Conservation (phyloP, 2,113 vertebrate species). For the Myotis yumanensis region DNA sequence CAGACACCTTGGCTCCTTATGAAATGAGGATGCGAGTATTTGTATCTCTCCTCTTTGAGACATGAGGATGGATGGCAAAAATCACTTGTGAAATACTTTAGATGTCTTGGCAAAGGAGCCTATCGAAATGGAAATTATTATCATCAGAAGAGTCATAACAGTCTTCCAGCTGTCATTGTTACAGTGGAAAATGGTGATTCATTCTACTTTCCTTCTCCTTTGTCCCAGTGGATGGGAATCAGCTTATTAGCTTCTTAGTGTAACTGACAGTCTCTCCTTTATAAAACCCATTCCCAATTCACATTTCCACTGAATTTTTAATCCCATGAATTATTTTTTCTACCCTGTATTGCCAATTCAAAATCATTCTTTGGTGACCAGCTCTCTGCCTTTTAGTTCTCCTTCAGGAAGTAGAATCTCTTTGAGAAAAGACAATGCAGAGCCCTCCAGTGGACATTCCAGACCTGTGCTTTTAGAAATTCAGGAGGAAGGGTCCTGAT, state of each 20-base stretch:
- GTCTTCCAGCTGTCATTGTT: conserved; percentile 73
- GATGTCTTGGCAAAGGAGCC: conserved; percentile 56
- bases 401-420: conserved; percentile 28
- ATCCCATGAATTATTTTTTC: conserved; percentile 66
- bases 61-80: conserved; percentile 61
- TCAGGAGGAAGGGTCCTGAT: not conserved
- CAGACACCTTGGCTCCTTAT: conserved; percentile 41
- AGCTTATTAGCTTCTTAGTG: conserved; percentile 74
- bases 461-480: not conserved
- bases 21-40: conserved; percentile 63
- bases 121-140: conserved; percentile 77
- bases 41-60: conserved; percentile 60
- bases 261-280: conserved; percentile 69
- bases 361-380: conserved; percentile 48
- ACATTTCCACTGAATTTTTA: conserved; percentile 68
- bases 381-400: conserved; percentile 53
- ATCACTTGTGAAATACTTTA: conserved; percentile 71
- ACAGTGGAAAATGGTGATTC: conserved; percentile 64
- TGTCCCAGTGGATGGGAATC: conserved; percentile 74
- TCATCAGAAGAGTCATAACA: conserved; percentile 62
- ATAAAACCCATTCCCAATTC: conserved; percentile 64
- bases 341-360: conserved; percentile 50
- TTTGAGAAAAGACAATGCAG: conserved; percentile 24
- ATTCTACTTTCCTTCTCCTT: conserved; percentile 62
- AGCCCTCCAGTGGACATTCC: not conserved